Evolutionary conservation across 2,113 vertebrate genomes (phyloP).

Genomic region (Pituophis catenifer): DNA sequence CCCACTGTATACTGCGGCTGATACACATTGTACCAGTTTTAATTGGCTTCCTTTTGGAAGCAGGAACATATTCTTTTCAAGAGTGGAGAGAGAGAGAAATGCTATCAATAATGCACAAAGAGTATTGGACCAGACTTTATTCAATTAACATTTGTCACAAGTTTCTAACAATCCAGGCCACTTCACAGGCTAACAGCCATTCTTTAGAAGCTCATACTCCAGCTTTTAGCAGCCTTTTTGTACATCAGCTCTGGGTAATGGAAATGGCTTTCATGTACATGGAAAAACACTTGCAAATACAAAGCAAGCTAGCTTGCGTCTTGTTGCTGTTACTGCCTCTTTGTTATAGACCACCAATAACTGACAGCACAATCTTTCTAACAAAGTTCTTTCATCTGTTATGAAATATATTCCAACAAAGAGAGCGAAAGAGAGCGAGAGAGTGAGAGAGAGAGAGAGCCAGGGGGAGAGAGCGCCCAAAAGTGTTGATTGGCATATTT

Average conservation of each 20-base stretch:
- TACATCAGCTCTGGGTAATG: not conserved
- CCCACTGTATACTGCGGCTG: not conserved
- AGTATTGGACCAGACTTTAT: not conserved
- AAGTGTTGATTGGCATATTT: not conserved
- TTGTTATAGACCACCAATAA: not conserved
- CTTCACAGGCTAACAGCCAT: not conserved
- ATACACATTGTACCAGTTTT: not conserved
- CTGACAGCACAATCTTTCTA: not conserved
- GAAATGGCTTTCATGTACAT: not conserved
- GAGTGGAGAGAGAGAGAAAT: not conserved
- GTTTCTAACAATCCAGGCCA: not conserved
- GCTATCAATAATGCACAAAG: not conserved
- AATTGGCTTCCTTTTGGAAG: not conserved
- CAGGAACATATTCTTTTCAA: not conserved
- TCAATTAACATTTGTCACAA: not conserved
- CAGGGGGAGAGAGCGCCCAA: not conserved
- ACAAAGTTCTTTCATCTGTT: not conserved
- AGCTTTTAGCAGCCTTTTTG: not conserved
- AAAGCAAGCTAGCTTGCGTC: not conserved
- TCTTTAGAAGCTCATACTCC: not conserved
- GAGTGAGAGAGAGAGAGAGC: rapidly evolving
- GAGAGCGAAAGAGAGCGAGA: not conserved
- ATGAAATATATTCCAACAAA: not conserved
- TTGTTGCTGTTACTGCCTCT: not conserved
- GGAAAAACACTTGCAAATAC: not conserved